Percentiles rank a stretch among this genome's conserved stretches.
phyloP scores from a whole-genome alignment of 1,140 invertebrate species.

The Microplitis demolitor region DNA sequence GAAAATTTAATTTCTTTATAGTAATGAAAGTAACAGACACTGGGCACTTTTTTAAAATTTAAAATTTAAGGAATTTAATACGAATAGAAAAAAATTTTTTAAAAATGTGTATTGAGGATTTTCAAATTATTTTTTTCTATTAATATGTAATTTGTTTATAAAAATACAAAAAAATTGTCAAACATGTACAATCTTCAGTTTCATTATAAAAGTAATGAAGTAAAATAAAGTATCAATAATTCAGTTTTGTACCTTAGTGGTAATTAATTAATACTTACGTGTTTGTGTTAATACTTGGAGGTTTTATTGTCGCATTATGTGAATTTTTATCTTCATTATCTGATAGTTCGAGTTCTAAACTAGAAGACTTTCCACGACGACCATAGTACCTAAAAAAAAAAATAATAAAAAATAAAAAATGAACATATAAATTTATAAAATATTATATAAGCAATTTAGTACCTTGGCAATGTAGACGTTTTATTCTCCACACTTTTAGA shows the following conservation, averaged over 20 bases:
- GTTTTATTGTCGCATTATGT: constrained; percentile 40
- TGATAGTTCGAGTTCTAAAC: constrained; percentile 57
- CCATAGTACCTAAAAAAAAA: constrained; percentile 68
- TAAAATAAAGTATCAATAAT: too few species aligned
- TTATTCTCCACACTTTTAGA: constrained; percentile 54
- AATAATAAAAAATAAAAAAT: constrained; percentile 17
- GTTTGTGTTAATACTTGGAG: constrained; percentile 47
- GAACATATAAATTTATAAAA: background rate
- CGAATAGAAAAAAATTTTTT: too few species aligned
- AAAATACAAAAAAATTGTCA: too few species aligned
- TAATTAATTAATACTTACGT: constrained; percentile 42
- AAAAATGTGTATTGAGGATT: too few species aligned
- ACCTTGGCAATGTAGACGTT: constrained; percentile 54
- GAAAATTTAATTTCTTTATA: too few species aligned
- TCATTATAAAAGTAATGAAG: too few species aligned
- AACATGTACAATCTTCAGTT: too few species aligned
- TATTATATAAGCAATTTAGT: constrained; percentile 2
- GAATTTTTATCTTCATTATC: constrained; percentile 54
- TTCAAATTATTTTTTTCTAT: too few species aligned
- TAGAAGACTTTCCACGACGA: constrained; percentile 65
- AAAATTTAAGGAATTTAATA: too few species aligned
- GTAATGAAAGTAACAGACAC: too few species aligned
- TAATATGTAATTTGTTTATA: too few species aligned
- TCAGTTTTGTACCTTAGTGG: background rate
- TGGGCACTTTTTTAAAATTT: too few species aligned